Conservation (phyloP, 2,797 vertebrate species). For the Heteromormyrus szaboi region DNA sequence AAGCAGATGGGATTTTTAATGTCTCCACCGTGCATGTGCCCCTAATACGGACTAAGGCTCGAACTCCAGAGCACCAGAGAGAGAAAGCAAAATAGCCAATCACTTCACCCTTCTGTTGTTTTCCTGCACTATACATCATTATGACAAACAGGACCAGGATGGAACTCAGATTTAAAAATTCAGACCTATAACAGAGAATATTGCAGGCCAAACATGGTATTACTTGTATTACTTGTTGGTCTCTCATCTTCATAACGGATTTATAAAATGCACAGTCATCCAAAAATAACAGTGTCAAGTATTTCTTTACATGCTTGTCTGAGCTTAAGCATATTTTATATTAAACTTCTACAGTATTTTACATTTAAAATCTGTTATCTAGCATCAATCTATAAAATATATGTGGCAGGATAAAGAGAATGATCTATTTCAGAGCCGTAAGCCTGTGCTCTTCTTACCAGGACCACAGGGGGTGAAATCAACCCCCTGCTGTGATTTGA, state of each 20-base stretch:
- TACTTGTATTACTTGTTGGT: neutral
- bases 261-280: neutral
- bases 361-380: neutral
- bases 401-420: neutral
- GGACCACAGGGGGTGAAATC: neutral
- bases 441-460: slow-evolving; percentile 6
- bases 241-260: neutral
- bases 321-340: neutral
- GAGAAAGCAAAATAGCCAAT: neutral
- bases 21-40: neutral
- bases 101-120: neutral
- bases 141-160: neutral
- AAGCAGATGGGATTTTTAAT: slow-evolving; percentile 5
- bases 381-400: neutral
- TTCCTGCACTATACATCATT: neutral
- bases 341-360: neutral
- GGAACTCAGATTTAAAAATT: neutral
- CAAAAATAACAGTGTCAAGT: neutral
- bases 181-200: neutral
- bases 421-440: neutral
- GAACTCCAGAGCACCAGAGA: neutral
- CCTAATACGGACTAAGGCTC: neutral
- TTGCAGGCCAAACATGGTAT: neutral
- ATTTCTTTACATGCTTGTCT: neutral
- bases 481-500: neutral